A percentile compares a stretch with the other conserved stretches of the same genome.
These are phyloP conservation scores for Eurytoma adleriae DNA, from an alignment of 2,888 invertebrate genomes.

Conservation along the genomic window DNA sequence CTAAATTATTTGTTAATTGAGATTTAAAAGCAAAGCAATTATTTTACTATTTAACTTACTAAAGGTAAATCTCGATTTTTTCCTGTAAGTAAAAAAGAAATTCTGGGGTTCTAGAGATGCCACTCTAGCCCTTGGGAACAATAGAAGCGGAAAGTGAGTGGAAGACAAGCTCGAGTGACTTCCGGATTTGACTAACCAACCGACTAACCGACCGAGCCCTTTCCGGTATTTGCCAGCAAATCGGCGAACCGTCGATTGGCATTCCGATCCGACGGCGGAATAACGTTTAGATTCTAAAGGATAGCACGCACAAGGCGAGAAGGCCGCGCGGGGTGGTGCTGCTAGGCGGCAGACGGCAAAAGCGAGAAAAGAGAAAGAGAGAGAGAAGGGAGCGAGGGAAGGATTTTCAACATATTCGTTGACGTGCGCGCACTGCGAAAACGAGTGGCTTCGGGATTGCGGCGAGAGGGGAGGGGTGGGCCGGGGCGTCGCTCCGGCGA, in stretches of 20 bases:
- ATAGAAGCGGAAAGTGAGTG: constrained; percentile 40
- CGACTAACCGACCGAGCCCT: constrained; percentile 56
- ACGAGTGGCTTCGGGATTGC: constrained; percentile 42
- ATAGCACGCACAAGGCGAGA: constrained; percentile 10
- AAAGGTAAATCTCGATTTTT: too few relatives aligned
- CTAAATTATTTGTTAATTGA: too few relatives aligned
- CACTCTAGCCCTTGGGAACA: constrained; percentile 29
- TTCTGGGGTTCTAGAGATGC: not conserved
- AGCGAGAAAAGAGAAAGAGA: not conserved
- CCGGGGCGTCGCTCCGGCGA: constrained; percentile 26
- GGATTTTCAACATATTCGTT: constrained; percentile 55
- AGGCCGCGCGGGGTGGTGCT: not conserved
- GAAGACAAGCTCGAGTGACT: constrained; percentile 55
- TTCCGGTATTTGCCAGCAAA: constrained; percentile 59
- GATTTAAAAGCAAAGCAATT: too few relatives aligned
- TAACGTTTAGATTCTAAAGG: constrained; percentile 58
- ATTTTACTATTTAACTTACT: too few relatives aligned
- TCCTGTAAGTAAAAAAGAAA: too few relatives aligned
- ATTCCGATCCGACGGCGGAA: constrained; percentile 54
- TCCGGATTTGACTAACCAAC: constrained; percentile 61
- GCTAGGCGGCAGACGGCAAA: not conserved
- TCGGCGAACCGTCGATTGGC: constrained; percentile 60
- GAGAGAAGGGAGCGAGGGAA: constrained; percentile 21
- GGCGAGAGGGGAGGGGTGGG: constrained; percentile 30
- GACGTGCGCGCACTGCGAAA: constrained; percentile 56